A percentile compares a stretch with the other conserved stretches of the same genome.
phyloP scores from a whole-genome alignment of 2,888 invertebrate species.

The Calameuta pallipes region DNA sequence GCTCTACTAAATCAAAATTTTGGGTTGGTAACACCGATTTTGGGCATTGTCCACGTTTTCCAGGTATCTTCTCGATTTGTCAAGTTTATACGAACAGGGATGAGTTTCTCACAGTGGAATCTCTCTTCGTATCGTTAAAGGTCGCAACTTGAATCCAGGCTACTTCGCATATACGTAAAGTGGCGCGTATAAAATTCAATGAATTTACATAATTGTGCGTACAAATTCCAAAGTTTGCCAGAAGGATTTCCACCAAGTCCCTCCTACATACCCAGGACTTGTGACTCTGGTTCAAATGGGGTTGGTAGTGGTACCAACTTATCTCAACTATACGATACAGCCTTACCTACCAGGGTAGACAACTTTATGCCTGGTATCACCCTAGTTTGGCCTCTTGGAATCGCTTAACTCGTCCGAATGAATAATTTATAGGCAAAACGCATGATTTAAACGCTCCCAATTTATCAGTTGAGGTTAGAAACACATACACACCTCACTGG shows the following conservation, averaged over 20 bases:
- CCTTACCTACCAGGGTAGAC: no score
- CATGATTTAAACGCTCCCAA: slow-evolving; percentile 41
- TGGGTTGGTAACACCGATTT: no score
- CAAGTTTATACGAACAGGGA: slow-evolving; percentile 33
- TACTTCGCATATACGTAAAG: slow-evolving; percentile 27
- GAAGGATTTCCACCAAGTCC: slow-evolving; percentile 40
- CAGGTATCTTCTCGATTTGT: slow-evolving; percentile 36
- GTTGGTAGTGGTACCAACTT: no score
- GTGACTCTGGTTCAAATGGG: no score
- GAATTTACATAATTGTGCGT: slow-evolving; percentile 56
- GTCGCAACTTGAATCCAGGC: slow-evolving; percentile 5
- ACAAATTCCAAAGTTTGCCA: slow-evolving; percentile 50
- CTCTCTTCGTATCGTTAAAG: background rate
- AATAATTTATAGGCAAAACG: slow-evolving; percentile 54
- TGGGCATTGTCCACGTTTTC: no score
- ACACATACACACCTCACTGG: no score
- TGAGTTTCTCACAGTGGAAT: no score
- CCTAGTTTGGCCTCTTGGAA: slow-evolving; percentile 6
- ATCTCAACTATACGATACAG: no score
- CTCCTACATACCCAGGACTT: background rate
- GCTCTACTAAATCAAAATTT: no score
- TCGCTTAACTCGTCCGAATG: slow-evolving; percentile 37
- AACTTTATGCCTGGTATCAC: no score
- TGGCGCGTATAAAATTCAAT: slow-evolving; percentile 22
- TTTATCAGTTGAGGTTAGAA: no score